Evolutionary conservation across 2,888 invertebrate genomes (phyloP).

Genomic region (Copidosoma aretas): DNA sequence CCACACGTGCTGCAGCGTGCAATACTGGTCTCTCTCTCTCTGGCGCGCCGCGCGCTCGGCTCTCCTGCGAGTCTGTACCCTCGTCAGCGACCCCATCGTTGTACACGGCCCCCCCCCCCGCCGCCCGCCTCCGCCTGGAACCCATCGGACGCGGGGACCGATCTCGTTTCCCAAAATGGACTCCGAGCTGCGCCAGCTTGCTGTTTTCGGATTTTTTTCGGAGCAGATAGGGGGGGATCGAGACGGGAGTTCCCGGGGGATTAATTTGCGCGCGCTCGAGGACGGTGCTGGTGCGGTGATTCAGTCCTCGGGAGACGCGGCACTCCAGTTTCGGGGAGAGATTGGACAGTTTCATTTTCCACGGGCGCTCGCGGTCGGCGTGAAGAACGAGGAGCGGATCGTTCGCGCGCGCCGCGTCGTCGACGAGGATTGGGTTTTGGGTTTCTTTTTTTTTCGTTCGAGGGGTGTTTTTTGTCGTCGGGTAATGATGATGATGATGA

Average conservation of each 20-base stretch:
- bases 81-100: constrained; percentile 43
- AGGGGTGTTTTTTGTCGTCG: too few species aligned
- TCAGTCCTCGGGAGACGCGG: constrained; percentile 25
- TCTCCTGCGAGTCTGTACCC: constrained; percentile 15
- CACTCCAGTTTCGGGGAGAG: background rate
- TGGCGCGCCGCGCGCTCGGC: constrained; percentile 49
- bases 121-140: constrained; percentile 39
- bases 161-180: constrained; percentile 60
- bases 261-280: constrained; percentile 42
- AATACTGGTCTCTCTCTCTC: constrained; percentile 52
- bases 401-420: too few species aligned
- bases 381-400: too few species aligned
- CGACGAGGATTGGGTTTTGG: background rate
- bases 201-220: constrained; percentile 24
- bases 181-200: constrained; percentile 25
- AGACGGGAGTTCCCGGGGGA: constrained; percentile 39
- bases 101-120: constrained; percentile 30
- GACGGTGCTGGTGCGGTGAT: constrained; percentile 5
- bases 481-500: too few species aligned
- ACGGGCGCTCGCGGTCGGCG: too few species aligned
- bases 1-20: constrained; percentile 61
- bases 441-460: too few species aligned
- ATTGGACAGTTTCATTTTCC: constrained; percentile 19
- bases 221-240: background rate
- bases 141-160: constrained; percentile 45